Evolutionary conservation across 37 sponge, comb jelly and placozoan species (phyloP), one percentile per base, ranked within the genome.

Genomic region (Tethya wilhelma): DNA sequence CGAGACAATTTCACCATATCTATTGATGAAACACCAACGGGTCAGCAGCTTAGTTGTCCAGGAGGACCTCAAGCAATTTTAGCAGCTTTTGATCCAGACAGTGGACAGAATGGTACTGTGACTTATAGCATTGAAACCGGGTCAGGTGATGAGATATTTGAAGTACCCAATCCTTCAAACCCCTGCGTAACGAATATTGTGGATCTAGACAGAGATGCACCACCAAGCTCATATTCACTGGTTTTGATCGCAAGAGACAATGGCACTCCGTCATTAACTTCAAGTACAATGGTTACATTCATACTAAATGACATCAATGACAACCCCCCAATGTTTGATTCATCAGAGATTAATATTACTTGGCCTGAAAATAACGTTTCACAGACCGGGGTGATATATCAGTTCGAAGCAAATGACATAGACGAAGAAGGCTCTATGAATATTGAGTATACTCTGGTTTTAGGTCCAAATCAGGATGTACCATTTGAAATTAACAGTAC

Each of bases 221-320:
- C 63, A 38, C 77, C 59, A 26, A 34, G 19, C 45, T 60, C 4
- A 1, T 37, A 64, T 65, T 58, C 64, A 2, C 25, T 64, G 9
- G 44, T 43, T 41, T 14, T 78, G 22, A 33, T 78, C 9, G 43
- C 66, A 4, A 3, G 20, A 40, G 79, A 63, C 26, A 19, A 32
- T 22, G 45, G 62, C 42, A 44, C 43, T 30, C 29, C 79, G 4
- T 44, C 79, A 5, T 32, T 77, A 17, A 64, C 4, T 11, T 42
- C 55, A 44, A 14, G 45, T 46, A 20, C 43, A 28, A 42, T 14
- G 2, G 38, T 64, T 0, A 78, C 66, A 4, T 43, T 59, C 11
- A 37, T n/a, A 3, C 44, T 78, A 64, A 6, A 2, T 2, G 79
- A 78, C 44, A 12, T 78, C 36, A 78, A 78, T 44, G 79, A 78